Conservation (phyloP, 2,797 vertebrate genomes). For the Mormyrops attenuatus region DNA sequence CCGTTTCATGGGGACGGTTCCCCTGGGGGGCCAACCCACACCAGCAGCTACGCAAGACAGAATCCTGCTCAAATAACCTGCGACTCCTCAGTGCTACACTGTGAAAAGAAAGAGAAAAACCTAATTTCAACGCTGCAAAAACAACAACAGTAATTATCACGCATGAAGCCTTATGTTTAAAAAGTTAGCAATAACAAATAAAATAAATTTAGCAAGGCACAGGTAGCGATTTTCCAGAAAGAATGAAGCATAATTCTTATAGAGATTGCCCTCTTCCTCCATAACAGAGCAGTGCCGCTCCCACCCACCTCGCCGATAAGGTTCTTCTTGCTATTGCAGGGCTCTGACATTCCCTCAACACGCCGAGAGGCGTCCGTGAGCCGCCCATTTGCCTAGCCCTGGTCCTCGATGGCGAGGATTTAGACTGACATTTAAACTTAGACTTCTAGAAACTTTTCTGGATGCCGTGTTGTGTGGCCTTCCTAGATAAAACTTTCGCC, state of each 20-base stretch:
- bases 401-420: slow-evolving; percentile 59
- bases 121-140: neutral
- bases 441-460: slow-evolving; percentile 56
- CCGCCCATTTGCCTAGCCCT: slow-evolving; percentile 55
- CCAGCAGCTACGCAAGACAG: slow-evolving; percentile 13
- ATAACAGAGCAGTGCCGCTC: slow-evolving; percentile 9
- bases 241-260: neutral
- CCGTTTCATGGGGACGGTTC: slow-evolving; percentile 42
- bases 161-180: slow-evolving; percentile 42
- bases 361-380: slow-evolving; percentile 41
- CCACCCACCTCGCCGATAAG: neutral
- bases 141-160: slow-evolving; percentile 44
- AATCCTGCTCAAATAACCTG: slow-evolving; percentile 18
- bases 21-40: slow-evolving; percentile 29
- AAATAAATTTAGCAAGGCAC: neutral
- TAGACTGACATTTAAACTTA: slow-evolving; percentile 67
- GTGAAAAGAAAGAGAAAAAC: neutral
- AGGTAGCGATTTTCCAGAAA: neutral
- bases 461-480: slow-evolving; percentile 67
- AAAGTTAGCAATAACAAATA: neutral
- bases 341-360: neutral
- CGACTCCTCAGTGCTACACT: neutral
- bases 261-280: neutral
- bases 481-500: slow-evolving; percentile 64
- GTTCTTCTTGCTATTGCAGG: neutral